Evolutionary conservation across 2,888 invertebrate genomes (phyloP).

Genomic region (Nomada ruficornis): DNA sequence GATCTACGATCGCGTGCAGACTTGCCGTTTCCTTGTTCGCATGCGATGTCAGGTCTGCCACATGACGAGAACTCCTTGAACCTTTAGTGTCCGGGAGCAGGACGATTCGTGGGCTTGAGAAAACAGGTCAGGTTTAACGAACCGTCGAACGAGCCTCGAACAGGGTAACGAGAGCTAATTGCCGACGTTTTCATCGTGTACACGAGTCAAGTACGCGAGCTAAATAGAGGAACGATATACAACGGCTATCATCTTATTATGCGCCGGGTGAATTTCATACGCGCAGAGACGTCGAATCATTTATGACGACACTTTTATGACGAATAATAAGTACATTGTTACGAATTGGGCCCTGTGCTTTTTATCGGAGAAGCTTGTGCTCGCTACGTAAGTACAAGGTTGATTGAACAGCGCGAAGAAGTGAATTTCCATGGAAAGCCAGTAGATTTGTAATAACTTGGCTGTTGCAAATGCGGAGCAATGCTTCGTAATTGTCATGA

Average conservation of each 20-base stretch:
- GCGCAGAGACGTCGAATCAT: neutral
- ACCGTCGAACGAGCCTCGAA: slow-evolving; percentile 56
- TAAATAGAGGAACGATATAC: slow-evolving; percentile 41
- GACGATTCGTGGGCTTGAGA: slow-evolving; percentile 33
- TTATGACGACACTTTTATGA: slow-evolving; percentile 4
- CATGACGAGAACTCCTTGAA: slow-evolving; percentile 50
- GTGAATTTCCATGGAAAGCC: slow-evolving; percentile 61
- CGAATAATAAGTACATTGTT: neutral
- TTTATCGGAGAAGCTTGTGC: neutral
- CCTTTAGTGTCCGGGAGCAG: slow-evolving; percentile 24
- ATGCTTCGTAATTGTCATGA: slow-evolving; percentile 74
- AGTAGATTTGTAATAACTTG: slow-evolving; percentile 55
- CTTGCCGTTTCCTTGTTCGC: slow-evolving; percentile 53
- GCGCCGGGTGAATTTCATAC: neutral
- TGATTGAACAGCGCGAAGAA: slow-evolving; percentile 28
- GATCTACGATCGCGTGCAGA: slow-evolving; percentile 59
- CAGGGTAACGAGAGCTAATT: slow-evolving; percentile 60
- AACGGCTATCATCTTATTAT: slow-evolving; percentile 20
- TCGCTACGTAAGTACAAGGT: neutral
- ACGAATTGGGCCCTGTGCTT: too few relatives aligned
- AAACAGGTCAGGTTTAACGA: slow-evolving; percentile 64
- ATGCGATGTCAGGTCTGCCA: slow-evolving; percentile 54
- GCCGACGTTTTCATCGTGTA: slow-evolving; percentile 52
- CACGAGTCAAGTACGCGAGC: slow-evolving; percentile 24
- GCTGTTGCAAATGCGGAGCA: slow-evolving; percentile 57